These are phyloP conservation scores for Garrulus glandarius DNA, from an alignment of 2,797 vertebrate genomes.

Conservation along the genomic window DNA sequence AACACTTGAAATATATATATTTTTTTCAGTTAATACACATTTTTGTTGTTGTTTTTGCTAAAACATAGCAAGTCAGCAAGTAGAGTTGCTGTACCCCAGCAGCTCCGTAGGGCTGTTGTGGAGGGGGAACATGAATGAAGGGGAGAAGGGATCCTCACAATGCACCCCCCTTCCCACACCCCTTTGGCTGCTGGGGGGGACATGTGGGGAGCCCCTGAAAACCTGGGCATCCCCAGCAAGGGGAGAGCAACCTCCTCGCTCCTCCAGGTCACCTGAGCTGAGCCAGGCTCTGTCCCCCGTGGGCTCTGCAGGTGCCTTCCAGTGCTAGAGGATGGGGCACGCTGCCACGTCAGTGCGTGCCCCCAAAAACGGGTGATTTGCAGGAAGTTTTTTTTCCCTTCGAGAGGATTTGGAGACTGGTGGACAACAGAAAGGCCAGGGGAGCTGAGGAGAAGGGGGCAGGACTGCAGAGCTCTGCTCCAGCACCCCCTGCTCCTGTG, in stretches of 20 bases:
- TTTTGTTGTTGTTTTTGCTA: slow-evolving; percentile 69
- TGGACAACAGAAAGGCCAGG: neutral
- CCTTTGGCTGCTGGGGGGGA: neutral
- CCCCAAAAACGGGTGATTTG: neutral
- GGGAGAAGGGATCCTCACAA: neutral
- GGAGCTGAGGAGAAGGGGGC: neutral
- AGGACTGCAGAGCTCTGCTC: neutral
- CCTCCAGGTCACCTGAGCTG: neutral
- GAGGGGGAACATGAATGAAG: neutral
- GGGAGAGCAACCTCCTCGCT: neutral
- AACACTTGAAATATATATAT: slow-evolving; percentile 47
- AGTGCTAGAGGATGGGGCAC: neutral
- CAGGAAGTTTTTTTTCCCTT: neutral
- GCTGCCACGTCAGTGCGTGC: neutral
- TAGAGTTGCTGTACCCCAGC: slow-evolving; percentile 36
- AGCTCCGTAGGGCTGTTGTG: neutral
- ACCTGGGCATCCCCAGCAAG: neutral
- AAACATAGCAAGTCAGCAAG: slow-evolving; percentile 76
- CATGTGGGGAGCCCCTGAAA: neutral
- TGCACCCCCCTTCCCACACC: neutral
- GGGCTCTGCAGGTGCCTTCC: neutral
- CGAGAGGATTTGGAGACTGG: neutral
- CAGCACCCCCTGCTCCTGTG: neutral
- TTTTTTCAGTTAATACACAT: slow-evolving; percentile 53
- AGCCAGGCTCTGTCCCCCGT: neutral